Evolutionary conservation across 2,797 vertebrate species (phyloP).

Genomic region (Chaetodon trifasciatus): DNA sequence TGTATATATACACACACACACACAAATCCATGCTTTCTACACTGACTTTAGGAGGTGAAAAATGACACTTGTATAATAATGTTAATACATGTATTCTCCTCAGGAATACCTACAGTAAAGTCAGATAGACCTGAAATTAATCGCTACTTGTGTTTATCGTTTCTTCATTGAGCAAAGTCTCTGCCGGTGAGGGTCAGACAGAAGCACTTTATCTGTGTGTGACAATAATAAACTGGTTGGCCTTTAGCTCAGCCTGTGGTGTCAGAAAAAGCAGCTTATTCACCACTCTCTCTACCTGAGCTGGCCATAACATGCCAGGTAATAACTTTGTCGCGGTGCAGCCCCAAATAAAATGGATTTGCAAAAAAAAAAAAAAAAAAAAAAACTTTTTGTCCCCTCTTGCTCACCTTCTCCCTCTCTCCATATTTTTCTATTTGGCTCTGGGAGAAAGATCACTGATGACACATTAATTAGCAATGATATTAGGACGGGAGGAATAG

Average conservation of each 20-base stretch:
- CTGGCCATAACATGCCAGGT: constrained; percentile 41
- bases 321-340: constrained; percentile 60
- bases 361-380: constrained; percentile 19
- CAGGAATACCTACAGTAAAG: too few species aligned
- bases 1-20: too few species aligned
- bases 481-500: constrained; percentile 50
- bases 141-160: constrained; percentile 2
- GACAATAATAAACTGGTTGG: constrained; percentile 34
- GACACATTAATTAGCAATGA: constrained; percentile 72
- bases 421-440: constrained; percentile 10
- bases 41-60: neutral
- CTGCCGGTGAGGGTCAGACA: constrained; percentile 13
- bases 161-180: constrained; percentile 9
- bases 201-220: constrained; percentile 44
- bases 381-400: constrained; percentile 37
- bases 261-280: constrained; percentile 39
- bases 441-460: constrained; percentile 56
- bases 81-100: neutral
- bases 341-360: constrained; percentile 48
- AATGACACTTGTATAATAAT: neutral
- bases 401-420: constrained; percentile 14
- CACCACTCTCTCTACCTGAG: constrained; percentile 35
- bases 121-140: neutral
- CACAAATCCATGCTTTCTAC: neutral
- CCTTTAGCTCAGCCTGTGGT: constrained; percentile 40